Evolutionary conservation across 2,113 vertebrate species (phyloP).

Genomic region (Cyprinodon tularosa): DNA sequence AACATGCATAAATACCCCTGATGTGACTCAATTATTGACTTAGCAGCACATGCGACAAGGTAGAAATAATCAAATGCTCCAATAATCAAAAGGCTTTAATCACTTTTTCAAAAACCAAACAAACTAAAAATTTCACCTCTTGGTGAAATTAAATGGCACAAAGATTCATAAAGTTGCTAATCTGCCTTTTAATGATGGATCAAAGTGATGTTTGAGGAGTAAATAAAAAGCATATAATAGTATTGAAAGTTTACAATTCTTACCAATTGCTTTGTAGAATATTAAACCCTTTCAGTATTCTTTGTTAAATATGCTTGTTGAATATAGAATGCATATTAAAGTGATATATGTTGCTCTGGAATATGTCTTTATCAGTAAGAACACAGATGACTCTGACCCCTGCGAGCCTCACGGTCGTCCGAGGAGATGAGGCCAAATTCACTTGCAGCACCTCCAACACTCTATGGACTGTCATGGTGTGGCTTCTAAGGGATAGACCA

Average conservation of each 20-base stretch:
- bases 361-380: conserved; percentile 12
- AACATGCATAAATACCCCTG: too few relatives aligned
- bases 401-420: conserved; percentile 66
- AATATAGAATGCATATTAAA: not conserved
- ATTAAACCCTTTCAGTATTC: not conserved
- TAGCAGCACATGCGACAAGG: conserved; percentile 7
- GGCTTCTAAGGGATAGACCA: conserved; percentile 70
- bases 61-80: conserved; percentile 30
- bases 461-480: conserved; percentile 84
- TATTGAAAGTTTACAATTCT: too few relatives aligned
- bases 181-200: too few relatives aligned
- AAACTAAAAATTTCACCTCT: conserved; percentile 25
- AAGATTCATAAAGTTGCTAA: too few relatives aligned
- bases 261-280: not conserved
- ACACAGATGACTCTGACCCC: conserved; percentile 58
- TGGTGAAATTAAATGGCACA: not conserved
- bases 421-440: conserved; percentile 79
- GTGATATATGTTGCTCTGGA: not conserved
- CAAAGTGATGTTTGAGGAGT: too few relatives aligned
- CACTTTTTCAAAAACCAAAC: conserved; percentile 47
- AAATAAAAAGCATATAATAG: too few relatives aligned
- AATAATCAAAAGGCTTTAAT: conserved; percentile 36
- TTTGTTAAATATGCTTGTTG: not conserved
- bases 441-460: conserved; percentile 78
- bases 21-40: too few relatives aligned